phyloP scores from a whole-genome alignment of 92 coral and sea anemone species.

The Bergia puertoricense region DNA sequence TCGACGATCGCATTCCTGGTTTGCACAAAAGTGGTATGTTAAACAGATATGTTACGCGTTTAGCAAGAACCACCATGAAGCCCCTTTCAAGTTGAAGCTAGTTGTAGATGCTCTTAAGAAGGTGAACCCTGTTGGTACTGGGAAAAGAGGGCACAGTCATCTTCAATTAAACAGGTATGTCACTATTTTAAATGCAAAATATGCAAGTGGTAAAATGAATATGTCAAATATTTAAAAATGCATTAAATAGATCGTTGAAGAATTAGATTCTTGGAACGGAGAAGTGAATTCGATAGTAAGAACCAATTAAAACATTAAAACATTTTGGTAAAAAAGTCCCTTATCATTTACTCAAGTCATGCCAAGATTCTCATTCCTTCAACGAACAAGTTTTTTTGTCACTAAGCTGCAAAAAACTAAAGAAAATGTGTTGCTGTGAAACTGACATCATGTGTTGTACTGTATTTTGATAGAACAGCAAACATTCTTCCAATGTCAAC shows the following conservation, averaged over 20 bases:
- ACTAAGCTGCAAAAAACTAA: too few species aligned
- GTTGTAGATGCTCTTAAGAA: constrained; percentile 6
- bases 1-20: background rate
- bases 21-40: constrained; percentile 5
- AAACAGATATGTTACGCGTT: background rate
- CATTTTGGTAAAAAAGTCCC: too few species aligned
- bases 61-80: background rate
- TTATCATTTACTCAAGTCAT: too few species aligned
- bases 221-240: background rate
- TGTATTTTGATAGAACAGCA: too few species aligned
- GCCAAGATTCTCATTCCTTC: too few species aligned
- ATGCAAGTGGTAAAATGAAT: background rate
- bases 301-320: too few species aligned
- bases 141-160: background rate
- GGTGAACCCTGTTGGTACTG: background rate
- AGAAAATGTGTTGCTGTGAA: too few species aligned
- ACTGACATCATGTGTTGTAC: too few species aligned
- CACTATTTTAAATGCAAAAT: background rate
- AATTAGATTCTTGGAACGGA: background rate
- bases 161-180: background rate
- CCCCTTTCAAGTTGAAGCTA: background rate
- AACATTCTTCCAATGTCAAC: too few species aligned
- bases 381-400: too few species aligned
- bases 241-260: too few species aligned
- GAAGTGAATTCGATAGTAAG: too few species aligned